Conservation (phyloP, 2,797 vertebrate genomes). For the Macropus fuliginosus region DNA sequence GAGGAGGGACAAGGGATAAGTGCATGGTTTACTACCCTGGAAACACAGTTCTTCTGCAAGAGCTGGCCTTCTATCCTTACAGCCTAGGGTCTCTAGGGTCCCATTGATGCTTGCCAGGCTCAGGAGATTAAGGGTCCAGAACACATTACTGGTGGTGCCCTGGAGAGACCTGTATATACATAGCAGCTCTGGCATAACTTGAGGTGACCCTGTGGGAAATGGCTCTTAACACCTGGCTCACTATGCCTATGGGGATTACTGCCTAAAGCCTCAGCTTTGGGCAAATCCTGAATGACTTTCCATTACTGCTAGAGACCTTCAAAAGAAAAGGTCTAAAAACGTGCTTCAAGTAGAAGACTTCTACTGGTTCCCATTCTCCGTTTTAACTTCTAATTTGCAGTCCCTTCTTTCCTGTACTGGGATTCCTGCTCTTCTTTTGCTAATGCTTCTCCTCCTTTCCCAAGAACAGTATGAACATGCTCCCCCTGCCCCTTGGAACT, state of each 20-base stretch:
- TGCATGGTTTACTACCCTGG: not conserved
- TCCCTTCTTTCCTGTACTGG: not conserved
- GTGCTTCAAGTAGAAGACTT: not conserved
- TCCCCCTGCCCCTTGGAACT: not conserved
- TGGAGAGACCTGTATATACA: conserved; percentile 13
- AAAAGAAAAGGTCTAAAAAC: not conserved
- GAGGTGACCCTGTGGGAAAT: not conserved
- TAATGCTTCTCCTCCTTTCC: conserved; percentile 7
- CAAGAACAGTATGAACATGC: not conserved
- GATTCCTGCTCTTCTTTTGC: not conserved
- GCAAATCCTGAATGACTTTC: not conserved
- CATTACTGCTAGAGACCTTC: not conserved
- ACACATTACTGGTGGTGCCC: not conserved
- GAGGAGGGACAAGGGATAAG: not conserved
- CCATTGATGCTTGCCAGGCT: not conserved
- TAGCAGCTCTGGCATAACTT: not conserved
- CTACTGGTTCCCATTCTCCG: not conserved
- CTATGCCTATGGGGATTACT: not conserved
- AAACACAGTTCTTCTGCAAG: not conserved
- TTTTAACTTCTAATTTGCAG: not conserved
- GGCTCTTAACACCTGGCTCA: not conserved
- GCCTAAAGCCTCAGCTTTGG: not conserved
- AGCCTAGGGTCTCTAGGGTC: conserved; percentile 45
- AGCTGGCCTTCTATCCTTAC: not conserved
- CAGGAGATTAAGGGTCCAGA: conserved; percentile 58